These are phyloP conservation scores for Pyrocoelia pectoralis DNA, from an alignment of 2,888 invertebrate genomes.

Conservation along the genomic window DNA sequence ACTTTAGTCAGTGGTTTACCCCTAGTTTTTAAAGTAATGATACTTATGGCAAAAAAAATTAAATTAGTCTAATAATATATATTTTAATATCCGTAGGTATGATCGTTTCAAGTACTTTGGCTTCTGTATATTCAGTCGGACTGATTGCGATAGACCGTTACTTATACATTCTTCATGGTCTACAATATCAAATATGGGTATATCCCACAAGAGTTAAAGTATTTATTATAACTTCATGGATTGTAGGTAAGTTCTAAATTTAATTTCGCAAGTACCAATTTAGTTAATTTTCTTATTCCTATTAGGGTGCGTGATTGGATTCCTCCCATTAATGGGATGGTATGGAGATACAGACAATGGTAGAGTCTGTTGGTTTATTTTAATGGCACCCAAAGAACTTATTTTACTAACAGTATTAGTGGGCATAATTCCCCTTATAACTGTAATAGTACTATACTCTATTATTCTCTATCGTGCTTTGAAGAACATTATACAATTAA, in stretches of 20 bases:
- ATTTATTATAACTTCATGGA: slow-evolving; percentile 66
- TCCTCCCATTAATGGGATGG: slow-evolving; percentile 69
- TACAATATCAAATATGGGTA: slow-evolving; percentile 70
- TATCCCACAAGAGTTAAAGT: slow-evolving; percentile 66
- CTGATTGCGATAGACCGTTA: slow-evolving; percentile 71
- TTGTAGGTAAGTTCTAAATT: slow-evolving; percentile 61
- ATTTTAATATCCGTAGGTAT: slow-evolving; percentile 60
- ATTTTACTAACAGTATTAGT: slow-evolving; percentile 65
- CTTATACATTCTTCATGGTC: slow-evolving; percentile 70
- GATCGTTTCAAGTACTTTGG: slow-evolving; percentile 69
- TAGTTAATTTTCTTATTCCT: slow-evolving; percentile 38
- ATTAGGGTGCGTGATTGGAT: slow-evolving; percentile 67
- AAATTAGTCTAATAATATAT: too few species aligned
- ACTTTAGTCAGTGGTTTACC: too few species aligned
- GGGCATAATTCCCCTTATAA: slow-evolving; percentile 63
- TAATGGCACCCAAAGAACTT: slow-evolving; percentile 64
- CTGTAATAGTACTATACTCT: slow-evolving; percentile 63
- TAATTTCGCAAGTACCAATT: background rate
- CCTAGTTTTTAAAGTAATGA: too few species aligned
- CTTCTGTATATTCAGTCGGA: slow-evolving; percentile 71
- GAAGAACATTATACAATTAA: slow-evolving; percentile 63
- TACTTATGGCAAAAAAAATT: too few species aligned
- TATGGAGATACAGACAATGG: slow-evolving; percentile 63
- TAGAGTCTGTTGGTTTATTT: slow-evolving; percentile 66
- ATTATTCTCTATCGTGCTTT: slow-evolving; percentile 68